These are phyloP conservation scores for Zosterops japonicus DNA, from an alignment of 2,113 vertebrate genomes.

Conservation along the genomic window DNA sequence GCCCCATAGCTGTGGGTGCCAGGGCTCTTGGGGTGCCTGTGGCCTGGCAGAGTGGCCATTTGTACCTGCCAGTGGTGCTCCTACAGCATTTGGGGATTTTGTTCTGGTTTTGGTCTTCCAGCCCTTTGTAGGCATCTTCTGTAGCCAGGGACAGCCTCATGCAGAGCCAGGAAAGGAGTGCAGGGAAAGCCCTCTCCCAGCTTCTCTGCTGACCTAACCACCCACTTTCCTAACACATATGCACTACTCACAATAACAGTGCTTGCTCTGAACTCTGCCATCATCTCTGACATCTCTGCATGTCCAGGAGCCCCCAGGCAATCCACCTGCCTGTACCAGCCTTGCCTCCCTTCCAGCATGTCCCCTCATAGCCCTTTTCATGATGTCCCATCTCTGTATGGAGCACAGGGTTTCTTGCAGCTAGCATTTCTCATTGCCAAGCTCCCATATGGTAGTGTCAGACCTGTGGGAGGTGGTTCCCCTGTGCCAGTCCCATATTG, in stretches of 20 bases:
- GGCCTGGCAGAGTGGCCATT: neutral
- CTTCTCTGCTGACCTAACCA: slow-evolving; percentile 42
- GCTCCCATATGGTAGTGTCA: fast-evolving
- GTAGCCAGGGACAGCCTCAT: neutral
- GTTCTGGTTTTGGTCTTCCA: neutral
- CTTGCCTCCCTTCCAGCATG: neutral
- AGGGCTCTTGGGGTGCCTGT: fast-evolving
- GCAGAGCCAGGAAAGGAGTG: neutral
- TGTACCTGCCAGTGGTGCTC: fast-evolving
- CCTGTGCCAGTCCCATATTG: fast-evolving
- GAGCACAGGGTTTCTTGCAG: neutral
- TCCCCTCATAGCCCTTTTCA: neutral
- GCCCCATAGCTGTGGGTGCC: neutral
- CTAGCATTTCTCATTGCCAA: neutral
- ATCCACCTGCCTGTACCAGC: neutral
- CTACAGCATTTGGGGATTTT: fast-evolving
- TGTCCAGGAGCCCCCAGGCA: neutral
- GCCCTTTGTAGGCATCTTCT: neutral
- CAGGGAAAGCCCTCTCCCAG: slow-evolving; percentile 43
- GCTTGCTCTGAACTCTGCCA: neutral
- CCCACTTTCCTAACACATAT: slow-evolving; percentile 28
- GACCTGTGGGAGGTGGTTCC: neutral
- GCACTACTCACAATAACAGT: slow-evolving; percentile 32
- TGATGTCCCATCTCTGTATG: too few relatives aligned
- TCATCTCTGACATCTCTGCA: neutral